phyloP scores from a whole-genome alignment of 2,888 invertebrate species.

The Lamellibrachia satsuma region DNA sequence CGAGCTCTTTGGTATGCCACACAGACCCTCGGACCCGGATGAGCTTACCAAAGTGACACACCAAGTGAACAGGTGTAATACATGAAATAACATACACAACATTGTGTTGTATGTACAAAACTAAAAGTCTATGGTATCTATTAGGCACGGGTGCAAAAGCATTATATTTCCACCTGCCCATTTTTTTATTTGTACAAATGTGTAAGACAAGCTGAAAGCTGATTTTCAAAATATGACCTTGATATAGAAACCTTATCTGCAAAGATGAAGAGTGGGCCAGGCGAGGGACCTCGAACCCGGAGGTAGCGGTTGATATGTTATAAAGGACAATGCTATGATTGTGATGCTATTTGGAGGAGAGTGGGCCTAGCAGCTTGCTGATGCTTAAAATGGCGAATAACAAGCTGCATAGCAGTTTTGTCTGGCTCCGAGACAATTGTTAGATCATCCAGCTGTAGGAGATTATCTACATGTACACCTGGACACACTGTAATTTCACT shows the following conservation, averaged over 20 bases:
- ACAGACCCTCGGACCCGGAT: no score
- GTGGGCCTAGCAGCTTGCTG: neutral
- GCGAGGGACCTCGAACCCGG: neutral
- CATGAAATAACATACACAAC: no score
- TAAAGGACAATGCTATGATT: neutral
- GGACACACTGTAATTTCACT: neutral
- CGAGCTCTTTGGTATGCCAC: no score
- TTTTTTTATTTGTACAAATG: neutral
- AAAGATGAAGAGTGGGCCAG: conserved; percentile 11
- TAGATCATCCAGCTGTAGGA: neutral
- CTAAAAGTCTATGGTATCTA: no score
- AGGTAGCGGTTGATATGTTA: neutral
- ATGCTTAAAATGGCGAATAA: neutral
- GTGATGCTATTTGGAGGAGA: neutral
- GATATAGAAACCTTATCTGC: neutral
- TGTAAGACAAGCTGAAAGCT: no score
- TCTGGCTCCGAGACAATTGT: neutral
- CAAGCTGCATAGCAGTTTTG: neutral
- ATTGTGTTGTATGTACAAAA: no score
- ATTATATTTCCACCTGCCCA: no score
- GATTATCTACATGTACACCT: conserved; percentile 1
- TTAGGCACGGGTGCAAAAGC: no score
- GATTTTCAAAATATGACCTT: neutral
- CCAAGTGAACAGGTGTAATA: no score
- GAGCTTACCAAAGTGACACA: no score